Conservation (phyloP, 2,113 vertebrate genomes). For the Ivindomyrus marchei region DNA sequence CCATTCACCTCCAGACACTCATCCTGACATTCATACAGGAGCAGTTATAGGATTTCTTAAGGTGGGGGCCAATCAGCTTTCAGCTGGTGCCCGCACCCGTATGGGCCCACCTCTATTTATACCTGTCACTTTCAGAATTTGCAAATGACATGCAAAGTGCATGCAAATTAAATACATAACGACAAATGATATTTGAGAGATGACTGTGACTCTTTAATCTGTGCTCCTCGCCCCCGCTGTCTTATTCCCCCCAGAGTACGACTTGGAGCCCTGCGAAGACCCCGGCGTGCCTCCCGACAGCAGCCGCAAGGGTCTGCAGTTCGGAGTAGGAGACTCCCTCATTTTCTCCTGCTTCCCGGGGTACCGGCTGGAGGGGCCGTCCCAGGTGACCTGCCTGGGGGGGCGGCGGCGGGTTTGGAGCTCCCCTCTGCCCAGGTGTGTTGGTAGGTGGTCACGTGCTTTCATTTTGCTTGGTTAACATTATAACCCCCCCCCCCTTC, state of each 20-base stretch:
- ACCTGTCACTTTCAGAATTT: not conserved
- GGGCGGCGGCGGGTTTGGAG: constrained; percentile 97
- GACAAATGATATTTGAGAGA: not conserved
- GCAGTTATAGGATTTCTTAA: not conserved
- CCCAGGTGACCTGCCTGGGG: constrained; percentile 89
- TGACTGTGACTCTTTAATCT: not conserved
- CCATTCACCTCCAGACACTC: not conserved
- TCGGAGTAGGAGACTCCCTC: constrained; percentile 83
- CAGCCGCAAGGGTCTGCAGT: constrained; percentile 87
- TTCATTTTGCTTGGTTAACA: constrained; percentile 75
- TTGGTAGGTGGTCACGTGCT: constrained; percentile 99
- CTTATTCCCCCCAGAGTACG: constrained; percentile 69
- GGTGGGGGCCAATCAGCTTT: not conserved
- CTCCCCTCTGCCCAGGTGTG: constrained; percentile 99
- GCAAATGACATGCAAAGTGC: not conserved
- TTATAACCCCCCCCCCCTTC: constrained; percentile 26
- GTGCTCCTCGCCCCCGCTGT: not conserved
- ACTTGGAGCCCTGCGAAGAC: constrained; percentile 92
- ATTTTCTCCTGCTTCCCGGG: constrained; percentile 95
- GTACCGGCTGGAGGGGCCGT: constrained; percentile 88
- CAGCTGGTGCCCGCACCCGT: not conserved
- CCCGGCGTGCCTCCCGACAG: constrained; percentile 87
- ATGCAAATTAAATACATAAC: not conserved
- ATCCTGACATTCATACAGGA: not conserved
- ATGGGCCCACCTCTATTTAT: not conserved